Evolutionary conservation across 2,797 vertebrate species (phyloP).

Genomic region (Mormyrops boulengeri): DNA sequence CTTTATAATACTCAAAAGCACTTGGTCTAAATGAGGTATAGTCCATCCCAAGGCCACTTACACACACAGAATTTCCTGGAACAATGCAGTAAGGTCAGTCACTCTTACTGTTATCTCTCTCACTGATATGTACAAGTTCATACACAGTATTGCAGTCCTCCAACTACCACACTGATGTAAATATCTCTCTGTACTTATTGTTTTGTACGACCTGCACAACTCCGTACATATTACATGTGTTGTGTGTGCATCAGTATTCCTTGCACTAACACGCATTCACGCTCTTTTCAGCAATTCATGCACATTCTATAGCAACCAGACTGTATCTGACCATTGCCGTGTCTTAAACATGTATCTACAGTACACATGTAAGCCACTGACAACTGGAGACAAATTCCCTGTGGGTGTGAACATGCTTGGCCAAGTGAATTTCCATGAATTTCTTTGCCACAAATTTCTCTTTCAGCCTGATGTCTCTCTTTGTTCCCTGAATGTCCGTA

Average conservation of each 20-base stretch:
- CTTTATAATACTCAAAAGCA: neutral
- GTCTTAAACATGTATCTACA: neutral
- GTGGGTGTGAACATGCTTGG: neutral
- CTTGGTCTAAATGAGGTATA: neutral
- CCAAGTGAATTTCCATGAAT: neutral
- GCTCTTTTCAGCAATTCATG: neutral
- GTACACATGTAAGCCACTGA: neutral
- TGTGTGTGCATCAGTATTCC: neutral
- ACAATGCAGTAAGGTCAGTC: neutral
- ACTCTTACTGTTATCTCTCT: neutral
- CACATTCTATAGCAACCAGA: neutral
- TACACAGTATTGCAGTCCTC: neutral
- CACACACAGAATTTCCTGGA: neutral
- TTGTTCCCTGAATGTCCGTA: neutral
- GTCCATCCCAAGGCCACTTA: neutral
- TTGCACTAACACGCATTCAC: neutral
- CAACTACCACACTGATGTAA: neutral
- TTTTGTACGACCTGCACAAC: neutral
- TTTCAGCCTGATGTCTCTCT: neutral
- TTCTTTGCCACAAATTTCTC: neutral
- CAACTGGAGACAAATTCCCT: neutral
- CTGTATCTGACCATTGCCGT: neutral
- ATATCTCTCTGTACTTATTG: neutral
- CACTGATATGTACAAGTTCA: neutral
- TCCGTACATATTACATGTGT: neutral